A percentile compares a stretch with the other conserved stretches of the same genome.
Evolutionary conservation across 2,797 vertebrate genomes (phyloP).

Genomic region (Parambassis ranga): DNA sequence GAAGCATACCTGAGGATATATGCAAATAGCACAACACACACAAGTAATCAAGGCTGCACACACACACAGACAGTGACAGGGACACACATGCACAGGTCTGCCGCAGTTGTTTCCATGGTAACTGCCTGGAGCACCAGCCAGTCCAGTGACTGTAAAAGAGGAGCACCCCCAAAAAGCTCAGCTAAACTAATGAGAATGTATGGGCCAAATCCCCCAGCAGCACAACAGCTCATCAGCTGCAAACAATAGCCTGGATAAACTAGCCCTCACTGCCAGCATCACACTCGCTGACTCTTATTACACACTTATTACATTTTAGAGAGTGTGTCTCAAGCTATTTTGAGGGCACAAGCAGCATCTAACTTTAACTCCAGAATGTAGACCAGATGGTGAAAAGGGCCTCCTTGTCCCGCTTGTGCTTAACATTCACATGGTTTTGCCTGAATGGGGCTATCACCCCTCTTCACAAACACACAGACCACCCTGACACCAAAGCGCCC

Average conservation of each 20-base stretch:
- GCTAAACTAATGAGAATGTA: conserved; percentile 76
- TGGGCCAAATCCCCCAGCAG: conserved; percentile 56
- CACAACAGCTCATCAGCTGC: conserved; percentile 55
- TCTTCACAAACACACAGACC: conserved; percentile 13
- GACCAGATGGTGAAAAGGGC: conserved; percentile 61
- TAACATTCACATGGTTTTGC: conserved; percentile 47
- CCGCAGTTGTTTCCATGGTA: conserved; percentile 88
- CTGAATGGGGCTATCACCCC: conserved; percentile 27
- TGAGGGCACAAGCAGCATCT: conserved; percentile 31
- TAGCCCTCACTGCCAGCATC: conserved; percentile 23
- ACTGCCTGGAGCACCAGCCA: conserved; percentile 82
- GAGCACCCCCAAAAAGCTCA: conserved; percentile 66
- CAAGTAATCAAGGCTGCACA: conserved; percentile 26
- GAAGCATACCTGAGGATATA: conserved; percentile 19
- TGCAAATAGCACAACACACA: conserved; percentile 23
- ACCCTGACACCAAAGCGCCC: conserved; percentile 31
- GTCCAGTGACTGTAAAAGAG: conserved; percentile 75
- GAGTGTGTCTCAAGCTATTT: conserved; percentile 41
- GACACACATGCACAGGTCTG: conserved; percentile 75
- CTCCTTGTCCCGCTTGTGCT: conserved; percentile 42
- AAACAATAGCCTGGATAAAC: conserved; percentile 56
- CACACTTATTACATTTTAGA: conserved; percentile 65
- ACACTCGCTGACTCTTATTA: conserved; percentile 46
- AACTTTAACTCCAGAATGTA: conserved; percentile 60
- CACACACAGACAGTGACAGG: conserved; percentile 51